phyloP scores from a whole-genome alignment of 2,888 invertebrate genomes.

The Dasypolia templi region DNA sequence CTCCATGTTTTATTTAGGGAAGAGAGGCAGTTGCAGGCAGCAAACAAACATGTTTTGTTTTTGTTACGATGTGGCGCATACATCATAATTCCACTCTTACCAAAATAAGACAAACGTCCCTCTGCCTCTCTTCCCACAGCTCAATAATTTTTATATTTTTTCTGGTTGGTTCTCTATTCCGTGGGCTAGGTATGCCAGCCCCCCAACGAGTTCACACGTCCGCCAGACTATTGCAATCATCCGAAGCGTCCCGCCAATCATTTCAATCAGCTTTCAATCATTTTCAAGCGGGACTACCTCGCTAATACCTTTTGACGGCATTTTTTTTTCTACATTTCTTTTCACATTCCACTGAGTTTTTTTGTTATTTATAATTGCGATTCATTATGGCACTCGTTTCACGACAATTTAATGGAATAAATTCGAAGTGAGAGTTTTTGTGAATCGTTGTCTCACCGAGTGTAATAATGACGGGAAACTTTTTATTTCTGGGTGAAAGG shows the following conservation, averaged over 20 bases:
- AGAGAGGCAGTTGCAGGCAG: neutral
- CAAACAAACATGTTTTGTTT: too few relatives aligned
- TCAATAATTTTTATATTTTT: too few relatives aligned
- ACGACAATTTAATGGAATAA: constrained; percentile 46
- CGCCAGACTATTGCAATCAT: constrained; percentile 72
- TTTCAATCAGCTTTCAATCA: constrained; percentile 84
- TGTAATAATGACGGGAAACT: constrained; percentile 20
- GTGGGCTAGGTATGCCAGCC: constrained; percentile 10
- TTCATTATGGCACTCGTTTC: constrained; percentile 62
- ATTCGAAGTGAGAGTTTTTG: constrained; percentile 27
- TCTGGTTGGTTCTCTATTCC: constrained; percentile 8
- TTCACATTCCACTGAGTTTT: constrained; percentile 62
- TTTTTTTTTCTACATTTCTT: constrained; percentile 61
- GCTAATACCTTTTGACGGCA: constrained; percentile 65
- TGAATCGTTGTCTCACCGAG: constrained; percentile 30
- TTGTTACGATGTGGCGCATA: too few relatives aligned
- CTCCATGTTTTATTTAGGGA: too few relatives aligned
- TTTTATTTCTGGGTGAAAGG: neutral
- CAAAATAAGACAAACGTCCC: too few relatives aligned
- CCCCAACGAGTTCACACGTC: constrained; percentile 56
- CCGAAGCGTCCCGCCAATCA: constrained; percentile 75
- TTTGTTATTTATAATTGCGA: constrained; percentile 63
- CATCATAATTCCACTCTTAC: too few relatives aligned
- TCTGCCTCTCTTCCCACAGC: too few relatives aligned
- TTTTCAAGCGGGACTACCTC: constrained; percentile 71